Evolutionary conservation across 37 sponge, comb jelly and placozoan species (phyloP).

Genomic region (Aplysina aerophoba): DNA sequence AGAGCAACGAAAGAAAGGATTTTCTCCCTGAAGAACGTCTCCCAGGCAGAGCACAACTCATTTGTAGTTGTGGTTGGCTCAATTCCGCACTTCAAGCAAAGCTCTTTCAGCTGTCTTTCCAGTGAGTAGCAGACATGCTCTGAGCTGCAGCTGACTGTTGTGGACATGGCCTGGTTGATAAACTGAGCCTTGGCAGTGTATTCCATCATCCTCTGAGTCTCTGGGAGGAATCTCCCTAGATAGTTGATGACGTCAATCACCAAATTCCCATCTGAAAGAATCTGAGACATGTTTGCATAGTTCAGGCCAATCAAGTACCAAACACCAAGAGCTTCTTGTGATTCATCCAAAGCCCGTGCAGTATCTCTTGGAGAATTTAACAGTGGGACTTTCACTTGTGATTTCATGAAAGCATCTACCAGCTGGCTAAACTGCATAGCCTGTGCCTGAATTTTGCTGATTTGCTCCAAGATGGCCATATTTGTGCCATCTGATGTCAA

Average conservation of each 20-base stretch:
- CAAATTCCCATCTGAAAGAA: not conserved
- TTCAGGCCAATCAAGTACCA: slow-evolving; percentile 29
- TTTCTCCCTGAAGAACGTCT: not conserved
- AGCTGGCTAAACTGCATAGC: slow-evolving; percentile 4
- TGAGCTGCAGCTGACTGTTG: slow-evolving; percentile 23
- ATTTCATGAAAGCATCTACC: slow-evolving; percentile 71
- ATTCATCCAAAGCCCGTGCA: slow-evolving; percentile 26
- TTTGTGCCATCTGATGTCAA: not conserved
- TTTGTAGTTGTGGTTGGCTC: not conserved
- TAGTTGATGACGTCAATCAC: slow-evolving; percentile 18
- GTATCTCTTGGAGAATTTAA: slow-evolving; percentile 49
- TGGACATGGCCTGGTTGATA: slow-evolving; percentile 14
- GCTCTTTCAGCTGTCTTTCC: slow-evolving; percentile 39
- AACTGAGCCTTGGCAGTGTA: slow-evolving; percentile 31
- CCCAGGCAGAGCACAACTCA: not conserved
- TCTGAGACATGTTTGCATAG: not conserved
- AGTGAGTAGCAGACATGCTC: slow-evolving; percentile 28
- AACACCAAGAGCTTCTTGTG: slow-evolving; percentile 6
- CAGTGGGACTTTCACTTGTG: slow-evolving; percentile 60
- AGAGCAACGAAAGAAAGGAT: slow-evolving; percentile 25
- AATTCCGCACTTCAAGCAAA: slow-evolving; percentile 2
- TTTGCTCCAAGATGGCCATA: not conserved
- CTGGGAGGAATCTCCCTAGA: not conserved
- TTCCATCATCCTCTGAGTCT: too few relatives aligned
- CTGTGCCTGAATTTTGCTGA: not conserved